A percentile compares a stretch with the other conserved stretches of the same genome.
These are phyloP conservation scores for Oreonectes daqikongensis DNA, from an alignment of 2,797 vertebrate genomes.

Conservation along the genomic window DNA sequence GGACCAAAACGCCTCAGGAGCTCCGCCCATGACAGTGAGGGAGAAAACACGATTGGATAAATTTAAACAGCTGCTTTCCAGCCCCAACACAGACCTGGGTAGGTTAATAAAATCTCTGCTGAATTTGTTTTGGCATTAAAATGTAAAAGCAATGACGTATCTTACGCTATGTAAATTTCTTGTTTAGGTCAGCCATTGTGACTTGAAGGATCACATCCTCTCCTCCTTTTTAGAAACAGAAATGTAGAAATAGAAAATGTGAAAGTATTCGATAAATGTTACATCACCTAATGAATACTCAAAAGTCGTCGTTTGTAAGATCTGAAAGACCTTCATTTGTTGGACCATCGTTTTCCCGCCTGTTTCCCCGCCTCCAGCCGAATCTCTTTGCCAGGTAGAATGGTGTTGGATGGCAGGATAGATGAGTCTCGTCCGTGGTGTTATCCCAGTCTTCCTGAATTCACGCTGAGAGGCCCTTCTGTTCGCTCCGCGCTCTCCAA, in stretches of 20 bases:
- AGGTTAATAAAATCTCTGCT: slow-evolving; percentile 54
- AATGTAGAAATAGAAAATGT: too few species aligned
- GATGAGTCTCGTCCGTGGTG: slow-evolving; percentile 41
- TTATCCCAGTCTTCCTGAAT: slow-evolving; percentile 52
- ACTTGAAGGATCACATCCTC: too few species aligned
- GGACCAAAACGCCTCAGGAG: slow-evolving; percentile 96
- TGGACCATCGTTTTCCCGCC: not conserved
- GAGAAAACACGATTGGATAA: slow-evolving; percentile 96
- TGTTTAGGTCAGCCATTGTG: not conserved
- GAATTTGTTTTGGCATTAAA: not conserved
- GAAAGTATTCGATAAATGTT: not conserved
- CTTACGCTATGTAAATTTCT: not conserved
- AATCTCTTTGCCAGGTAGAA: slow-evolving; percentile 45
- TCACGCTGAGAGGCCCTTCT: slow-evolving; percentile 61
- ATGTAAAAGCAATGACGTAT: not conserved
- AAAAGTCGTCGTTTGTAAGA: not conserved
- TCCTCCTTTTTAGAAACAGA: too few species aligned
- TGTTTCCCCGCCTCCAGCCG: not conserved
- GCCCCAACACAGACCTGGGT: slow-evolving; percentile 94
- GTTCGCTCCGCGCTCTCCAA: slow-evolving; percentile 46
- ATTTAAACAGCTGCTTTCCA: slow-evolving; percentile 90
- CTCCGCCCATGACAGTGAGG: slow-evolving; percentile 91
- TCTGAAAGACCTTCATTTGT: not conserved
- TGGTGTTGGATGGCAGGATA: slow-evolving; percentile 44
- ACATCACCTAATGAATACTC: not conserved